phyloP scores from a whole-genome alignment of 2,888 invertebrate genomes.

The Eilema depressum region DNA sequence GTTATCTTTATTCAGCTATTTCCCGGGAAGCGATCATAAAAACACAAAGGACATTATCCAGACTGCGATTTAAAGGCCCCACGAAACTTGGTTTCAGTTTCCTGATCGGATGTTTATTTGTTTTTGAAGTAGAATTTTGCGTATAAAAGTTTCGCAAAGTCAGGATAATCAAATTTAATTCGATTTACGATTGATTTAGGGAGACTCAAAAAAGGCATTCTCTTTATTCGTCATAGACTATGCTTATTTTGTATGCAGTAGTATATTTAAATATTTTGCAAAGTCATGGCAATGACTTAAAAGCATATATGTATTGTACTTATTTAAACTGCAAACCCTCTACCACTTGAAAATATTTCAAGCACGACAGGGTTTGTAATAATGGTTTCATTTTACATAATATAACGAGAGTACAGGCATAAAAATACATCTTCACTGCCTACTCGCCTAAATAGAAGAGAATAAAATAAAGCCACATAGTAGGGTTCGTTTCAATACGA shows the following conservation, averaged over 20 bases:
- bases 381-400: neutral
- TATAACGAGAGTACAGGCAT: neutral
- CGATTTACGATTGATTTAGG: conserved; percentile 15
- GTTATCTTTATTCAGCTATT: conserved; percentile 54
- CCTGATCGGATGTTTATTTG: conserved; percentile 51
- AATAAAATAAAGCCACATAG: conserved; percentile 8
- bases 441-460: neutral
- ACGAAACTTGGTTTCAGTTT: conserved; percentile 38
- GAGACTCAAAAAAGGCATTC: conserved; percentile 15
- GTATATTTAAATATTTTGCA: neutral
- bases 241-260: neutral
- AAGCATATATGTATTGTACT: neutral
- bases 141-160: conserved; percentile 38
- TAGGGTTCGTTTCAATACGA: conserved; percentile 33
- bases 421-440: neutral
- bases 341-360: neutral
- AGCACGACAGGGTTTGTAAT: no score
- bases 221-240: neutral
- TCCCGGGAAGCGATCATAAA: conserved; percentile 51
- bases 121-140: conserved; percentile 37
- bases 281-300: neutral
- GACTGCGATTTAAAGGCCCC: conserved; percentile 51
- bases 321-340: neutral
- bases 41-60: conserved; percentile 48
- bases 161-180: conserved; percentile 42